phyloP scores from a whole-genome alignment of 1,140 invertebrate genomes.

The Cephus cinctus region DNA sequence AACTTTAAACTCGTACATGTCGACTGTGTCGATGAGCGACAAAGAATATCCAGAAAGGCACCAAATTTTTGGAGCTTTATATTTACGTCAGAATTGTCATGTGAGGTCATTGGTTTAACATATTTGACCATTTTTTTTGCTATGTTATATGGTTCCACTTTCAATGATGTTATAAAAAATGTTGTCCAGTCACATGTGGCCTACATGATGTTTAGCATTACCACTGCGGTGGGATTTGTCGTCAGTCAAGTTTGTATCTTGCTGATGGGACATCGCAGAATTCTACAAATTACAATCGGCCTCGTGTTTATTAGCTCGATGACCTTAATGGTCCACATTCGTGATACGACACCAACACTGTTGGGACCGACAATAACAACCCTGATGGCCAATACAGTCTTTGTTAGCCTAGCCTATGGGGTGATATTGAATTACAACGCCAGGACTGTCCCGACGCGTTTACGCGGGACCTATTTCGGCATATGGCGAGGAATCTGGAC shows the following conservation, averaged over 20 bases:
- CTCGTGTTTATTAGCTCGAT: constrained; percentile 18
- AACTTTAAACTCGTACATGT: constrained; percentile 14
- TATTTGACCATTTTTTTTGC: constrained; percentile 19
- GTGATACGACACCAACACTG: constrained; percentile 12
- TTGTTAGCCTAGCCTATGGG: constrained; percentile 20
- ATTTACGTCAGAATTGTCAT: constrained; percentile 11
- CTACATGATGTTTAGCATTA: constrained; percentile 9
- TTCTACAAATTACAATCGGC: constrained; percentile 16
- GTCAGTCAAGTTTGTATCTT: constrained; percentile 18
- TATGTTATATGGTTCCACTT: constrained; percentile 18
- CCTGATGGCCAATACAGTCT: constrained; percentile 13
- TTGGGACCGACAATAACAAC: constrained; percentile 18
- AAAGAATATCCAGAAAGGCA: constrained; percentile 9
- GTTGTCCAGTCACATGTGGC: constrained; percentile 17
- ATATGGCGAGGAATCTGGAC: constrained; percentile 19
- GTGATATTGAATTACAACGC: constrained; percentile 21
- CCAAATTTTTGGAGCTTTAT: constrained; percentile 14
- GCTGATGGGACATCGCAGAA: constrained; percentile 19
- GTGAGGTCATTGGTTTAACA: constrained; percentile 17
- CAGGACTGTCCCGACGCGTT: constrained; percentile 20
- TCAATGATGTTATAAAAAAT: constrained; percentile 13
- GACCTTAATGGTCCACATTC: constrained; percentile 15
- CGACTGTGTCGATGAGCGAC: constrained; percentile 6
- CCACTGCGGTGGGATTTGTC: constrained; percentile 15
- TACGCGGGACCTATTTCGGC: constrained; percentile 17